These are phyloP conservation scores for Potorous gilbertii DNA, from an alignment of 2,797 vertebrate genomes.

Conservation along the genomic window DNA sequence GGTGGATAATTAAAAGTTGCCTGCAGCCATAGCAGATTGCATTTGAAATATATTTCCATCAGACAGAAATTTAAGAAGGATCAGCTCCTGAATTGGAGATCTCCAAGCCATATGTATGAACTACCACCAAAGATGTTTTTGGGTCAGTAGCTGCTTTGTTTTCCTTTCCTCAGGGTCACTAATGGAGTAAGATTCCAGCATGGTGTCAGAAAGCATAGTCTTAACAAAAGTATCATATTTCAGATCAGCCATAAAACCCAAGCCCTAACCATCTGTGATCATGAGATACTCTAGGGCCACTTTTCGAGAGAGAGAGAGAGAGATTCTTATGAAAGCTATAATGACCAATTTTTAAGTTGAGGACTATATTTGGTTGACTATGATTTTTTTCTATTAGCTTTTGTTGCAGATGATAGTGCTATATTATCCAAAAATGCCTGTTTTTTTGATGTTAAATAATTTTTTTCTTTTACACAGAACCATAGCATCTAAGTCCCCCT, in stretches of 20 bases:
- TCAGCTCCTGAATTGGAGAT: conserved; percentile 30
- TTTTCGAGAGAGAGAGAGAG: background rate
- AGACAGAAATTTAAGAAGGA: conserved; percentile 5
- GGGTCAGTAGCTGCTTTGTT: background rate
- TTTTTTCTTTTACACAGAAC: background rate
- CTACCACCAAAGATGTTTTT: background rate
- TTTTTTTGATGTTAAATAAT: background rate
- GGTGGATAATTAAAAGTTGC: conserved; percentile 63
- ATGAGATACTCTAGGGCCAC: background rate
- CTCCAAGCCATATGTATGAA: conserved; percentile 6
- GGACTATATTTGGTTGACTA: background rate
- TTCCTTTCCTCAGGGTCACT: background rate
- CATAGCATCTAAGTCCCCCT: background rate
- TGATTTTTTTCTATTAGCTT: background rate
- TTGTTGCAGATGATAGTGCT: background rate
- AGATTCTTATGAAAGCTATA: background rate
- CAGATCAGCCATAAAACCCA: background rate
- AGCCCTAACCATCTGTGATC: background rate
- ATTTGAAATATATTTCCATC: conserved; percentile 21
- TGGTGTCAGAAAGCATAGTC: background rate
- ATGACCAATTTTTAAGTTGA: background rate
- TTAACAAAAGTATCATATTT: background rate
- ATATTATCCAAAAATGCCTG: background rate
- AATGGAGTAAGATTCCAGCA: background rate
- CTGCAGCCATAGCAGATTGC: conserved; percentile 24